Conservation (phyloP, 2,797 vertebrate genomes). For the Gymnopithys bicolor region DNA sequence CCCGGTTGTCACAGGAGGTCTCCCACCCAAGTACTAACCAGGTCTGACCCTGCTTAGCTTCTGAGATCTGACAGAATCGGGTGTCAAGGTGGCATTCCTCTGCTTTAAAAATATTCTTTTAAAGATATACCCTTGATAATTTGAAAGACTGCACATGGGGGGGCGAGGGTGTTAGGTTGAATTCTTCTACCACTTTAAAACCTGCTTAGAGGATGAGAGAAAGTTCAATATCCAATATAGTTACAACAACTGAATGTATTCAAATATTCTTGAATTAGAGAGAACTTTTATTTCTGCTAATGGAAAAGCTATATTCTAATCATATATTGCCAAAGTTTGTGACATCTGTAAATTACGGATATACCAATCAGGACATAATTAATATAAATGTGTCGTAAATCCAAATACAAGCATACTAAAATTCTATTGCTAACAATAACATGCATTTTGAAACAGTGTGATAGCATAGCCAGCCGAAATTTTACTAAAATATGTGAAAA, state of each 20-base stretch:
- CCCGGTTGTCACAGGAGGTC: too few species aligned
- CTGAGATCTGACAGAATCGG: too few species aligned
- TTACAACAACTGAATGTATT: background rate
- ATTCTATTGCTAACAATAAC: background rate
- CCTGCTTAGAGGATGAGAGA: background rate
- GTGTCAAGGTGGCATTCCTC: background rate
- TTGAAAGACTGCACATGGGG: fast-evolving
- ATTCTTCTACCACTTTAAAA: background rate
- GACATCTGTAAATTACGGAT: background rate
- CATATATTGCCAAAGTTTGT: background rate
- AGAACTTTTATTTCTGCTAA: background rate
- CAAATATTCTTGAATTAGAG: background rate
- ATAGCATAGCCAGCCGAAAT: background rate
- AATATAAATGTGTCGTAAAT: background rate
- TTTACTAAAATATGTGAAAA: background rate
- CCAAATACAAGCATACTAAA: background rate
- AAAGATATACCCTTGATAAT: background rate
- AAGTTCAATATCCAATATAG: background rate
- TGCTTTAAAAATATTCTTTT: background rate
- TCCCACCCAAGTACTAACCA: too few species aligned
- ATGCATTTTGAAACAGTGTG: background rate
- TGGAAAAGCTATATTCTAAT: background rate
- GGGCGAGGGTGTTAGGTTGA: background rate
- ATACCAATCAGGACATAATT: background rate
- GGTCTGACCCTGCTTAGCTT: too few species aligned